Percentiles rank a stretch among this genome's conserved stretches.
Conservation (phyloP, 2,797 vertebrate species). For the Enteromius anoplus region DNA sequence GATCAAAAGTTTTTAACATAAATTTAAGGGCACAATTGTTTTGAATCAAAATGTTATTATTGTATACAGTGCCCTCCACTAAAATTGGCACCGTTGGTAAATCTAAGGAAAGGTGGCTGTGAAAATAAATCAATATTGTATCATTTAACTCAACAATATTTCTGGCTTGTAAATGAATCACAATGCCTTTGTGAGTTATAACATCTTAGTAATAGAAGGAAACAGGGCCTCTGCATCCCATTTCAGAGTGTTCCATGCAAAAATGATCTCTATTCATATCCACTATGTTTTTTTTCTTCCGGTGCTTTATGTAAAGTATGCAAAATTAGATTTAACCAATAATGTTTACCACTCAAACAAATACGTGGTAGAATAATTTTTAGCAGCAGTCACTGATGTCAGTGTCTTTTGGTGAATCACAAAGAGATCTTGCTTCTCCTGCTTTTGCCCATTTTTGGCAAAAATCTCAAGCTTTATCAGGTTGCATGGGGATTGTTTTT, state of each 20-base stretch:
- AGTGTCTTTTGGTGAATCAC: background rate
- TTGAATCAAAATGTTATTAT: background rate
- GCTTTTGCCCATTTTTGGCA: background rate
- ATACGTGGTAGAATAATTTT: background rate
- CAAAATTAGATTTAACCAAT: background rate
- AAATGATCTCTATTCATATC: no score
- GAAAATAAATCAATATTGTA: no score
- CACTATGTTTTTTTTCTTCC: background rate
- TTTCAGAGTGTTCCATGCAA: no score
- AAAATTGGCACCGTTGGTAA: no score
- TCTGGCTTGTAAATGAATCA: no score
- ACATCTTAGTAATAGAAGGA: no score
- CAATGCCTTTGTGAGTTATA: no score
- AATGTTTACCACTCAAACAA: background rate
- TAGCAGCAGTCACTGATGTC: background rate
- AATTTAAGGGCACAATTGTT: background rate
- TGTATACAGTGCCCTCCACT: background rate
- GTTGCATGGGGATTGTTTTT: background rate
- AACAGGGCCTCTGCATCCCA: no score
- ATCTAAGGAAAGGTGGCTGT: no score
- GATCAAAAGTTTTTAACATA: background rate
- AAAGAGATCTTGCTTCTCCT: background rate
- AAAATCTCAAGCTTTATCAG: background rate
- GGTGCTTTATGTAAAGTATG: background rate
- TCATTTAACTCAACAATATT: no score